phyloP scores from a whole-genome alignment of 1,140 invertebrate species.

The Limonius californicus region DNA sequence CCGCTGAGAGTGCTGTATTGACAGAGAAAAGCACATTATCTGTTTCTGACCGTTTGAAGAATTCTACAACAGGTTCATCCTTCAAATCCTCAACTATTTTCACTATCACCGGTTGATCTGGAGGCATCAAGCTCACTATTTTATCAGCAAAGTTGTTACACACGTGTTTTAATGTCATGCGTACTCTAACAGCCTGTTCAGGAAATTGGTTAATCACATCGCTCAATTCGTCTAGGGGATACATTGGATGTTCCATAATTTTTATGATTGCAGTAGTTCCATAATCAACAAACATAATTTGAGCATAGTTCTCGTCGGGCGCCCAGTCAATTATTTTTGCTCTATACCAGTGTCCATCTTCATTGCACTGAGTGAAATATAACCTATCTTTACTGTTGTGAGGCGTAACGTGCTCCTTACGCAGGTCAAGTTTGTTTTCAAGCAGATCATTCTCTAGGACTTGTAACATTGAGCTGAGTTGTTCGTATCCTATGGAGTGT shows the following conservation, averaged over 20 bases:
- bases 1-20: slow-evolving; percentile 55
- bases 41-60: slow-evolving; percentile 56
- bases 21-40: slow-evolving; percentile 58
- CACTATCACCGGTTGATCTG: slow-evolving; percentile 46
- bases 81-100: slow-evolving; percentile 34
- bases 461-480: slow-evolving; percentile 41
- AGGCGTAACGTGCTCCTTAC: slow-evolving; percentile 18
- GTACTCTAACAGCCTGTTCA: slow-evolving; percentile 52
- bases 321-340: slow-evolving; percentile 40
- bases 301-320: slow-evolving; percentile 31
- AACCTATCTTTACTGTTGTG: slow-evolving; percentile 33
- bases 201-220: slow-evolving; percentile 43
- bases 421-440: slow-evolving; percentile 31
- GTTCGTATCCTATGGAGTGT: slow-evolving; percentile 43
- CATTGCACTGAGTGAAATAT: slow-evolving; percentile 45
- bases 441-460: slow-evolving; percentile 34
- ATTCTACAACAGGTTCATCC: slow-evolving; percentile 52
- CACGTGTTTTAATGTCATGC: slow-evolving; percentile 46
- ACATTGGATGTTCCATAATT: slow-evolving; percentile 36
- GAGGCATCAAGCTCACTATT: slow-evolving; percentile 49
- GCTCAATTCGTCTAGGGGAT: slow-evolving; percentile 44
- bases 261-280: slow-evolving; percentile 45
- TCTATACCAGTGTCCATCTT: slow-evolving; percentile 43
- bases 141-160: slow-evolving; percentile 43
- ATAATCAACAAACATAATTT: slow-evolving; percentile 48